These are phyloP conservation scores for Chymomyza costata DNA, from an alignment of 1,140 invertebrate species.

Conservation along the genomic window DNA sequence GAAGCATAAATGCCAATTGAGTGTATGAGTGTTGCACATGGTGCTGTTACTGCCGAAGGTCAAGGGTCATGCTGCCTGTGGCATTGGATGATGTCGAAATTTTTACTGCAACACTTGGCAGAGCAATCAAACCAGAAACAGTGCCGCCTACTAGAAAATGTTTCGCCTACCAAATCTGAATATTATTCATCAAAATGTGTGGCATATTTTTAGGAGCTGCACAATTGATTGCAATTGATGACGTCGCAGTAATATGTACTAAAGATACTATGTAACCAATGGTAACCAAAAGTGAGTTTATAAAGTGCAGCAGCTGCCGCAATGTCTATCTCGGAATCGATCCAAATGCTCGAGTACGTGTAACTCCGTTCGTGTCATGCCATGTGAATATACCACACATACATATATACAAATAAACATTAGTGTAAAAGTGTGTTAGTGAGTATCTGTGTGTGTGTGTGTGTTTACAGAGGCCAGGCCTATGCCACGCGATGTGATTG, in stretches of 20 bases:
- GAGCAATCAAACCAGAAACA: conserved; percentile 15
- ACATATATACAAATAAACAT: conserved; percentile 11
- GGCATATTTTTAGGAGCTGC: conserved; percentile 29
- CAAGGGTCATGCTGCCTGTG: background rate
- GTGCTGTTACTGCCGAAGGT: conserved; percentile 3
- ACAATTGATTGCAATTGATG: conserved; percentile 37
- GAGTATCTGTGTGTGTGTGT: conserved; percentile 18
- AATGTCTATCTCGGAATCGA: conserved; percentile 64
- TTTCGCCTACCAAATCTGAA: too few species aligned
- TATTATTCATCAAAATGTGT: too few species aligned
- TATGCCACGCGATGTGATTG: conserved; percentile 68
- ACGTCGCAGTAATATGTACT: conserved; percentile 19
- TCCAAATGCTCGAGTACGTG: conserved; percentile 51
- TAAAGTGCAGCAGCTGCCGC: conserved; percentile 49
- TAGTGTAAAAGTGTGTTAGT: conserved; percentile 11
- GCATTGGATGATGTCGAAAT: conserved; percentile 50
- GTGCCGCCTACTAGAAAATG: too few species aligned
- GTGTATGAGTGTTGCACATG: background rate
- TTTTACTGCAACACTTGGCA: conserved; percentile 64
- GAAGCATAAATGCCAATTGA: conserved; percentile 41
- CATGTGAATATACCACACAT: too few species aligned
- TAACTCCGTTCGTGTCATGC: conserved; percentile 33
- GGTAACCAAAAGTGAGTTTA: conserved; percentile 19
- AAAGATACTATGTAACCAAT: conserved; percentile 12
- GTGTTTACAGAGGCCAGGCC: conserved; percentile 40